Percentiles rank a stretch among this genome's conserved stretches.
phyloP scores from a whole-genome alignment of 2,113 vertebrate species.

The Dryoscopus gambensis region DNA sequence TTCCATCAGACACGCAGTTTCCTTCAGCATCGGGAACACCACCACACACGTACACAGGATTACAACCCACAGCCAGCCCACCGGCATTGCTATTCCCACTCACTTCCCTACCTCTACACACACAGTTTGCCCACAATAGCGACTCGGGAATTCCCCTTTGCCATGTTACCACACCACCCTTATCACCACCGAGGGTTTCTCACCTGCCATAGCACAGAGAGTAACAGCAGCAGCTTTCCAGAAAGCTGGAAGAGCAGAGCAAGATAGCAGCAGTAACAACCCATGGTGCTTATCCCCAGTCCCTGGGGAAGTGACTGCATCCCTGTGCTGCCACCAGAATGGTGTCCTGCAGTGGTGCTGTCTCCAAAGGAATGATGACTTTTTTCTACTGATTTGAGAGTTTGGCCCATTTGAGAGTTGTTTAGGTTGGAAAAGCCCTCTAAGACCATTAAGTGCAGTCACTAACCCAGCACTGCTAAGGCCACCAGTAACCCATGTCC shows the following conservation, averaged over 20 bases:
- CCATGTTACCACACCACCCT: fast-evolving
- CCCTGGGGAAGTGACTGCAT: background rate
- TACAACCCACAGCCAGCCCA: background rate
- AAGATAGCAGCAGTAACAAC: background rate
- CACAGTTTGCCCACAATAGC: background rate
- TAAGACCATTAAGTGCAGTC: background rate
- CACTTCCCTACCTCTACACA: background rate
- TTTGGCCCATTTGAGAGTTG: background rate
- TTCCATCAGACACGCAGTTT: background rate
- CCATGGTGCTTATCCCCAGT: fast-evolving
- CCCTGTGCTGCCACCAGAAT: background rate
- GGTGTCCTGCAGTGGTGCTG: fast-evolving
- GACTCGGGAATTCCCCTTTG: background rate
- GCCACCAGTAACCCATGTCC: background rate
- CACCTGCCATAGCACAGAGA: background rate
- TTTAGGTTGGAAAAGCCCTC: background rate
- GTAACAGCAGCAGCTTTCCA: background rate
- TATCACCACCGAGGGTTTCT: background rate
- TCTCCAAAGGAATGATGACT: background rate
- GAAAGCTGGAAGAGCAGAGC: background rate
- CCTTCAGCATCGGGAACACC: background rate
- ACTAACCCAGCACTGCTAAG: background rate
- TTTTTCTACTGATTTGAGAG: background rate
- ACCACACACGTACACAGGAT: fast-evolving
- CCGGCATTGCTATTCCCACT: background rate